Base-by-base conservation (phyloP, 2,888 invertebrate genomes). In the Drosophila falleni region DNA sequence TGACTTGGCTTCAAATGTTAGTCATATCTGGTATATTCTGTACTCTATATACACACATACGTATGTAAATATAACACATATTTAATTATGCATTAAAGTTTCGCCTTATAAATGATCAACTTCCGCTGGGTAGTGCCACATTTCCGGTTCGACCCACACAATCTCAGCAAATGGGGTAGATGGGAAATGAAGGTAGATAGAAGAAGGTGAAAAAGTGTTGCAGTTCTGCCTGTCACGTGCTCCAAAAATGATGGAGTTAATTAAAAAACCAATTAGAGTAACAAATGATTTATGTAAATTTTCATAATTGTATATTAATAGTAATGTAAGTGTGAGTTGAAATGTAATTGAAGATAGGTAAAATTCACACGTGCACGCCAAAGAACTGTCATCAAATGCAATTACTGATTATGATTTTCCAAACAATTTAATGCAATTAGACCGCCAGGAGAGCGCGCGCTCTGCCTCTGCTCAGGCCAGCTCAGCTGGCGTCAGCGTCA, bases 361-460 rank as follows among this genome's bases (percentile, higher is more conserved):
- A 65, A 64, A 41, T 33, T 54, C 60, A 63, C 60, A 78, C 78
- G 79, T 66, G 64, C 53, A 70, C 44, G 46, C 49, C 13, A 59
- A 61, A 56, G 41, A 87, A 73, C 81, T 78, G 78, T 83, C 86
- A 77, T 81, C 77, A 89, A 87, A 87, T 78, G 77, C 89, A 87
- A 90, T 89, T 89, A 86, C 88, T 71, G 86, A 84, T 89, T 87
- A 89, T 90, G 86, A 89, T 90, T 90, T 89, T 90, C 88, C 86
- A 89, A 89, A 89, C 89, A 90, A 90, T 89, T 89, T 89, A 90
- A 90, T 90, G 80, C 89, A 89, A 89, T 89, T 89, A 89, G 79
- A 78, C 74, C 74, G 71, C 73, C 55, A 73, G 78, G 76, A 80
- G 80, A 54, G 56, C 60, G 59, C 60, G 67, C 56, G 41, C 50